A percentile compares a stretch with the other conserved stretches of the same genome.
These are phyloP conservation scores for Pemphredon lugubris DNA, from an alignment of 2,888 invertebrate species.

Conservation along the genomic window DNA sequence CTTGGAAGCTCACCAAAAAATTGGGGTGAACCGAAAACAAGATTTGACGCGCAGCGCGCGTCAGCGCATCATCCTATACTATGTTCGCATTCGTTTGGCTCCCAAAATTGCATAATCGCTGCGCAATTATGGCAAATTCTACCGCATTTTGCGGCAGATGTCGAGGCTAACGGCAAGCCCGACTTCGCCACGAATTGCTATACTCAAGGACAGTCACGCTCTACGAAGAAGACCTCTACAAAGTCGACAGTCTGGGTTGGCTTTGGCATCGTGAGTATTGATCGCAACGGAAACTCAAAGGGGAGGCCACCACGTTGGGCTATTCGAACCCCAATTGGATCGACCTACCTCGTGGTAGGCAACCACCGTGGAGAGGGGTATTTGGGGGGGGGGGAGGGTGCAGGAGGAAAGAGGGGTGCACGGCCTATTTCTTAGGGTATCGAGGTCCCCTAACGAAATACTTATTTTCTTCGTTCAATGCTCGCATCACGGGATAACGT, in stretches of 20 bases:
- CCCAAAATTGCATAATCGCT: constrained; percentile 11
- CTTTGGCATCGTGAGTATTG: constrained; percentile 68
- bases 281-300: constrained; percentile 67
- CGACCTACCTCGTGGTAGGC: constrained; percentile 61
- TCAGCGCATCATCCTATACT: too few species aligned
- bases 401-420: neutral
- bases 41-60: too few species aligned
- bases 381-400: constrained; percentile 27
- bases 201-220: constrained; percentile 54
- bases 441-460: neutral
- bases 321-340: constrained; percentile 72
- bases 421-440: constrained; percentile 54
- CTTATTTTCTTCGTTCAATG: too few species aligned
- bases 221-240: constrained; percentile 43
- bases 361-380: too few species aligned
- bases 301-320: constrained; percentile 67
- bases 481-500: too few species aligned
- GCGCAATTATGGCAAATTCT: constrained; percentile 17
- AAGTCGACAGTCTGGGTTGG: constrained; percentile 57
- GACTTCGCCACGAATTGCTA: neutral
- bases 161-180: neutral
- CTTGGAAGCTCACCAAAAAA: too few species aligned
- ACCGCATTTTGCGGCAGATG: neutral
- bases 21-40: too few species aligned
- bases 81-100: neutral